A percentile compares a stretch with the other conserved stretches of the same genome.
phyloP scores from a whole-genome alignment of 2,888 invertebrate species.

The Notodonta ziczac region DNA sequence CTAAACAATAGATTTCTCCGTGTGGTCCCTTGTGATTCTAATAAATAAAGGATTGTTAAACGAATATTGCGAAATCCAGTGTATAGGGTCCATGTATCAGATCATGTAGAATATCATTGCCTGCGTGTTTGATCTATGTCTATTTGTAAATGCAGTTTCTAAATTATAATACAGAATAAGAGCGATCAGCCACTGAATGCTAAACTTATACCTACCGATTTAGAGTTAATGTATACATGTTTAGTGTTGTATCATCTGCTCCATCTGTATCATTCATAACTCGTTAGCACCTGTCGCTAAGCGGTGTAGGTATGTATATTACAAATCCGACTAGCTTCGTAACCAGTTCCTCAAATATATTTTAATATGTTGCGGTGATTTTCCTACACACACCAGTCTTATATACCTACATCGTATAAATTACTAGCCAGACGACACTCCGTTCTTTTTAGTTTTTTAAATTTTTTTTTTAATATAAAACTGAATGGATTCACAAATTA shows the following conservation, averaged over 20 bases:
- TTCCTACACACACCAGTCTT: slow-evolving; percentile 32
- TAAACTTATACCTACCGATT: too few relatives aligned
- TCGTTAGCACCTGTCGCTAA: slow-evolving; percentile 32
- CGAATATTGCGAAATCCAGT: too few relatives aligned
- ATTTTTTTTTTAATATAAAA: slow-evolving; percentile 56
- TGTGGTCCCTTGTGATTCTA: too few relatives aligned
- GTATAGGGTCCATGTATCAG: too few relatives aligned
- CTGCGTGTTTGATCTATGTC: too few relatives aligned
- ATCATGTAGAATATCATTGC: too few relatives aligned
- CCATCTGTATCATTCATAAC: slow-evolving; percentile 9
- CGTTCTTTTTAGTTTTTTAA: slow-evolving; percentile 36
- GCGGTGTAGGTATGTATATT: slow-evolving; percentile 10
- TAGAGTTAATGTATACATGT: too few relatives aligned
- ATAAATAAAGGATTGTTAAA: too few relatives aligned
- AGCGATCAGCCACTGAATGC: too few relatives aligned
- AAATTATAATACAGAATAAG: too few relatives aligned
- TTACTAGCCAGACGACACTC: slow-evolving; percentile 47
- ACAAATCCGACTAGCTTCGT: slow-evolving; percentile 22
- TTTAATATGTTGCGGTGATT: slow-evolving; percentile 44
- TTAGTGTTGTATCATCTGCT: not conserved
- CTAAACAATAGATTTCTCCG: too few relatives aligned
- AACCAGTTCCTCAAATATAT: slow-evolving; percentile 44
- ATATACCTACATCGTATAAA: slow-evolving; percentile 37
- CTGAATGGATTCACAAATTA: slow-evolving; percentile 66
- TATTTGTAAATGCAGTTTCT: too few relatives aligned